A percentile compares a stretch with the other conserved stretches of the same genome.
Conservation (phyloP, 2,888 invertebrate species). For the Pemphredon lugubris region DNA sequence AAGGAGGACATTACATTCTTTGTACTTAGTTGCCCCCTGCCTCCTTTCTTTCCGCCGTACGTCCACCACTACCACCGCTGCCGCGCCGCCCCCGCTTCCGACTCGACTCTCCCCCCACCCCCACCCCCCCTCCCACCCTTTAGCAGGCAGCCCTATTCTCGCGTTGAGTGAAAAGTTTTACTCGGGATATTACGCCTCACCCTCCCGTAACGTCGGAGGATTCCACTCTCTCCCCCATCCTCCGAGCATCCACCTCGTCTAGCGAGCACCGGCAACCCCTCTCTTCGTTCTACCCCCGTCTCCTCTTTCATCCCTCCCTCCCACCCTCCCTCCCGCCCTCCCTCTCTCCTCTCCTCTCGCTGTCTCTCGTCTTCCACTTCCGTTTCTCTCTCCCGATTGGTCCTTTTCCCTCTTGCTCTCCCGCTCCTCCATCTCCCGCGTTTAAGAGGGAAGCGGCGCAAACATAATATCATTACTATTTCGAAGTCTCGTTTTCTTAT, state of each 20-base stretch:
- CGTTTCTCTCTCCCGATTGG: not conserved
- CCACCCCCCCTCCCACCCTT: constrained; percentile 7
- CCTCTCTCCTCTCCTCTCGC: constrained; percentile 7
- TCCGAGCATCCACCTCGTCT: constrained; percentile 28
- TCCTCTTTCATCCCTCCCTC: not conserved
- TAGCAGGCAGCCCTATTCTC: constrained; percentile 67
- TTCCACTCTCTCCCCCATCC: constrained; percentile 50
- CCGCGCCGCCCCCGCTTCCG: constrained; percentile 19
- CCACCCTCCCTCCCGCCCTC: constrained; percentile 14
- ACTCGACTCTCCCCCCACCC: not conserved
- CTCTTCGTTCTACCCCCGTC: constrained; percentile 32
- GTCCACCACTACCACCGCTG: constrained; percentile 46
- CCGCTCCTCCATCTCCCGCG: constrained; percentile 15
- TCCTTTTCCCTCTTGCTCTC: constrained; percentile 12
- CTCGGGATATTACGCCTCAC: constrained; percentile 78
- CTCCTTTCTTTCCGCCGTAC: constrained; percentile 48
- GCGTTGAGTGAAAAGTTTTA: constrained; percentile 80
- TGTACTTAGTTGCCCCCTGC: constrained; percentile 72
- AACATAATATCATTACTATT: constrained; percentile 78
- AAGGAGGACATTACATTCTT: constrained; percentile 76
- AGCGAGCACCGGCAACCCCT: constrained; percentile 29
- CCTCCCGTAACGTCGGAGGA: constrained; percentile 62
- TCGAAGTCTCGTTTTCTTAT: constrained; percentile 78
- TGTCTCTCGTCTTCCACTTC: constrained; percentile 12
- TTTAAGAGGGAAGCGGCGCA: constrained; percentile 56